Base-by-base conservation (phyloP, 2,113 vertebrate genomes). In the Bambusicola thoracicus region DNA sequence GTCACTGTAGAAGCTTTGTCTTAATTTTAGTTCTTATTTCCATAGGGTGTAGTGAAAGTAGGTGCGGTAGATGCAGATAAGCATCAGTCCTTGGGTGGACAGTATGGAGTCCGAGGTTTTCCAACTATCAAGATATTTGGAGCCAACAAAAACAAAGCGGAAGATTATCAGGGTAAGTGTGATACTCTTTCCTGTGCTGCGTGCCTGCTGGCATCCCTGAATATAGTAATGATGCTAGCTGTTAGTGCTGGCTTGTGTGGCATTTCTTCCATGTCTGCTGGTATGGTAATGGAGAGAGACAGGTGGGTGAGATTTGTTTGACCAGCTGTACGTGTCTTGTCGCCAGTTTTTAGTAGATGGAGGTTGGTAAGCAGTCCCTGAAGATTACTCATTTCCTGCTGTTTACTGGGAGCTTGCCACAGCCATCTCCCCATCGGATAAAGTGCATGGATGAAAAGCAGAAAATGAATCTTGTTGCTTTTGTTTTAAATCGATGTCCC, bases 81-180 rank as follows among this genome's bases (percentile, higher is more conserved):
- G 93, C 99, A 99, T 94, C 98, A 99, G 92, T 98, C 98, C 21
- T 96, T 99, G 49, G 99, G 98, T 12, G 97, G 98, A n/a, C 99
- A 99, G 69, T 99, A 99, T 87, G 98, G 98, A 13, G 98, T 99
- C 77, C 97, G 97, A 94, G 99, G 99, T 2, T 99, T 99, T 96
- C 99, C 99, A 36, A 99, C 99, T 80, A 99, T 99, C 97, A 99
- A 99, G 97, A 94, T 99, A 96, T 99, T 99, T 96, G 99, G 99
- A 21, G 97, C 98, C 76, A 99, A 99, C 93, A 99, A 99, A 97
- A 98, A 99, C 95, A 99, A 98, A 94, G 98, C 99, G 8, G 99
- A 99, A 72, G 99, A 99, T 51, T 99, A 99, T 95, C 99, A 99
- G 97, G 99, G 99, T 99, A 97, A 97, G 84, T 83, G 34, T 76